A percentile compares a stretch with the other conserved stretches of the same genome.
Evolutionary conservation across 2,797 vertebrate species (phyloP).

Genomic region (Notolepis coatsorum): DNA sequence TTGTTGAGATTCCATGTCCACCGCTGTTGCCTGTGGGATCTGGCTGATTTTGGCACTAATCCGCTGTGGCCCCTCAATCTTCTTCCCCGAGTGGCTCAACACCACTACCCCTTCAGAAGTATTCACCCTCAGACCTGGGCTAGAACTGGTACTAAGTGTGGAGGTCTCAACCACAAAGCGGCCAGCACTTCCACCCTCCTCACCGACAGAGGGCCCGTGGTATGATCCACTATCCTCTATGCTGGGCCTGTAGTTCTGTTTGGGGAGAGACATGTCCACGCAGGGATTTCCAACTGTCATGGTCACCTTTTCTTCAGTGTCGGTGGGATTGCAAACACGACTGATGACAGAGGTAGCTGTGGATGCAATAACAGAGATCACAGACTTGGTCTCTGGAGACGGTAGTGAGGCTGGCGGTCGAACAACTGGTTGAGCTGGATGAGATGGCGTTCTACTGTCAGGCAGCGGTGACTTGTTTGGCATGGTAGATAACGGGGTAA

Average conservation of each 20-base stretch:
- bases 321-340: slow-evolving; percentile 90
- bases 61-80: slow-evolving; percentile 93
- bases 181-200: slow-evolving; percentile 87
- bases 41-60: slow-evolving; percentile 98
- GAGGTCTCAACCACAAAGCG: slow-evolving; percentile 88
- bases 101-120: slow-evolving; percentile 97
- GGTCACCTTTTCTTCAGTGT: slow-evolving; percentile 89
- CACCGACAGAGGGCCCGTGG: slow-evolving; percentile 79
- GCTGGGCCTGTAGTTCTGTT: slow-evolving; percentile 85
- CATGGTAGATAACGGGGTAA: slow-evolving; percentile 50
- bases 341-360: slow-evolving; percentile 97
- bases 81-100: slow-evolving; percentile 96
- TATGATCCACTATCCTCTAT: slow-evolving; percentile 89
- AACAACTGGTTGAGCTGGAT: slow-evolving; percentile 72
- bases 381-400: slow-evolving; percentile 85
- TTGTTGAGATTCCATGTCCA: slow-evolving; percentile 97
- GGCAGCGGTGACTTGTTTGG: slow-evolving; percentile 75
- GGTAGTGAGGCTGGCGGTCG: slow-evolving; percentile 73
- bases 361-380: slow-evolving; percentile 91
- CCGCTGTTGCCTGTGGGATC: slow-evolving; percentile 94
- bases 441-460: slow-evolving; percentile 79
- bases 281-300: slow-evolving; percentile 84
- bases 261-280: slow-evolving; percentile 81
- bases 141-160: slow-evolving; percentile 81
- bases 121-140: slow-evolving; percentile 93